Evolutionary conservation across 30 jellyfish, hydroid and myxozoan genomes (phyloP).

Genomic region (Calvadosia cruxmelitensis): DNA sequence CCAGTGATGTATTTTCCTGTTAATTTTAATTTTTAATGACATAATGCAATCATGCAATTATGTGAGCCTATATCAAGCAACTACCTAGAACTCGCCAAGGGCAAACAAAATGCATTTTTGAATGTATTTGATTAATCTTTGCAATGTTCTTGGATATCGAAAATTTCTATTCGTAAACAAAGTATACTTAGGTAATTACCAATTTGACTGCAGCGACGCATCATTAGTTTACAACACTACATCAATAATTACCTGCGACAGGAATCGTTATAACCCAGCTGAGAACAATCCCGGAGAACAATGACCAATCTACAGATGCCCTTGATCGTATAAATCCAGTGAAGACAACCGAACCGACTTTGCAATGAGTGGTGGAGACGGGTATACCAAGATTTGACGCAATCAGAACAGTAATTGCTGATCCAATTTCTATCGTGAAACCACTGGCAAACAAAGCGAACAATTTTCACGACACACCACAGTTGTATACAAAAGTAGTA

Average conservation of each 20-base stretch:
- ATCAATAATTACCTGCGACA: conserved; percentile 86
- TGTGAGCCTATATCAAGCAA: background rate
- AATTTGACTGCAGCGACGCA: too few species aligned
- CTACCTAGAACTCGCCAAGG: background rate
- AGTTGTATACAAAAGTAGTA: too few species aligned
- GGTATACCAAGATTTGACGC: conserved; percentile 92
- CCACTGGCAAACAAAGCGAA: conserved; percentile 43
- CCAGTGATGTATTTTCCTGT: too few species aligned
- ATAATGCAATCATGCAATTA: too few species aligned
- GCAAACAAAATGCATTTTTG: background rate
- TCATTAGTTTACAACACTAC: too few species aligned
- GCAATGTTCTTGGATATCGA: background rate
- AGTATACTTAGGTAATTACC: too few species aligned
- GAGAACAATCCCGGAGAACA: conserved; percentile 57
- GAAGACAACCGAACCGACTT: conserved; percentile 88
- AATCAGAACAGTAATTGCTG: conserved; percentile 81
- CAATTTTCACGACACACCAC: too few species aligned
- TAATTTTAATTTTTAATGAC: too few species aligned
- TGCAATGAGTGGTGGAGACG: conserved; percentile 91
- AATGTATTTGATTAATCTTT: background rate
- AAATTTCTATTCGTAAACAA: background rate
- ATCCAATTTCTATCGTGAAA: conserved; percentile 80
- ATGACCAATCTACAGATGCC: conserved; percentile 85
- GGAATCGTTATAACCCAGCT: conserved; percentile 98
- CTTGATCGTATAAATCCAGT: conserved; percentile 84